Base-by-base conservation (phyloP, 2,888 invertebrate genomes). In the Eledona agricola region DNA sequence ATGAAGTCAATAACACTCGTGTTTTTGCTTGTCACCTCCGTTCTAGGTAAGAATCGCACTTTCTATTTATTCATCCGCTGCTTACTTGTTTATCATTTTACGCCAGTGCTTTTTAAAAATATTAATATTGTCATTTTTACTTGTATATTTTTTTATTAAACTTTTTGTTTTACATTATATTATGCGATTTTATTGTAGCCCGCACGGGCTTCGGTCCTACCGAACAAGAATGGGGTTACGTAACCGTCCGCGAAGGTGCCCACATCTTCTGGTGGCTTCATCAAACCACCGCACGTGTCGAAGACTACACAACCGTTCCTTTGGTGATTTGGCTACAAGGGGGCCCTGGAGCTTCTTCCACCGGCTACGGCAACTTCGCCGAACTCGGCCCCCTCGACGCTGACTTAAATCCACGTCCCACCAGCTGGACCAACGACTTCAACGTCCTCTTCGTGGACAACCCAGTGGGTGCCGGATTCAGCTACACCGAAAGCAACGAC, bases 381-480 rank as follows among this genome's bases (percentile, higher is more conserved):
- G 69, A 70, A 50, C 17, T 70, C 3, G 70, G 70, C 5, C 67
- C 67, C 1, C 22, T 66, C 4, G 68, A 69, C 40, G 11, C 13
- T 1, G 15, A 66, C 37, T 68, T 81, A 50, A 72, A 79, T 4
- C 72, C 76, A 6, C 76, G 85, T 53, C 74, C 78, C 35, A 71
- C 77, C 17, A 79, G 81, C 15, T 85, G 85, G 85, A 81, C 82
- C 57, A 73, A 77, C 28, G 35, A 72, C 51, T 70, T 62, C 34
- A 93, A 93, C 72, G 83, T 94, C 0, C 75, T 95, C n/a, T 94
- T 93, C 71, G 83, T 95, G 40, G 95, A 95, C 70, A 94, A 93
- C 74, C 95, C 95, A 1, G 93, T 94, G 1, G 94, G 94, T 4
- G 82, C 88, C 3, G 95, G 95, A 0, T 94, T 82, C 76, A 93